Conservation (phyloP, 2,888 invertebrate species). For the Leptinotarsa haldemani region DNA sequence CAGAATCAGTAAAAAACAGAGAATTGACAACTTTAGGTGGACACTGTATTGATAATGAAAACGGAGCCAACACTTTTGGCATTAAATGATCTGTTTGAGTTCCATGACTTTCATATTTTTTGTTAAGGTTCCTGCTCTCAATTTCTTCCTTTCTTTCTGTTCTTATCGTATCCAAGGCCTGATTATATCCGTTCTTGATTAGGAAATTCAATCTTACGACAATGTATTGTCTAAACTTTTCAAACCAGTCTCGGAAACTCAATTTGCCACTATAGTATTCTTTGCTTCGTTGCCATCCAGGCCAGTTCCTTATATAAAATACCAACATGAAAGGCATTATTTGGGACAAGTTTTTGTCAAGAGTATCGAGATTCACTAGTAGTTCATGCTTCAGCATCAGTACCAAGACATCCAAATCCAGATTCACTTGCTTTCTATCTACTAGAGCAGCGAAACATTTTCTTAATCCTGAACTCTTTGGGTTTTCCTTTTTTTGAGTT, state of each 20-base stretch:
- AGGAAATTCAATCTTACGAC: conserved; percentile 45
- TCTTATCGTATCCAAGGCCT: background rate
- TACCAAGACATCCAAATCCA: conserved; percentile 48
- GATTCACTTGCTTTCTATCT: conserved; percentile 51
- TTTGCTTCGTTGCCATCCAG: conserved; percentile 52
- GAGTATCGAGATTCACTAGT: conserved; percentile 40
- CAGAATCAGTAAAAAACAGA: conserved; percentile 46
- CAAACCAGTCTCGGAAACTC: conserved; percentile 49
- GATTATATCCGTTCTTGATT: conserved; percentile 44
- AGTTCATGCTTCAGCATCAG: conserved; percentile 51
- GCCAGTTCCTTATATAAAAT: conserved; percentile 52
- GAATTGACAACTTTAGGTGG: conserved; percentile 44
- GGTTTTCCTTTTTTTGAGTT: conserved; percentile 7
- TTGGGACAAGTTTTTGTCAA: conserved; percentile 41
- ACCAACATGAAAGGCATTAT: conserved; percentile 49
- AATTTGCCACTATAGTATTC: conserved; percentile 52
- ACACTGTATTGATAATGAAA: conserved; percentile 44
- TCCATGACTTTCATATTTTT: conserved; percentile 3
- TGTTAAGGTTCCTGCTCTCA: background rate
- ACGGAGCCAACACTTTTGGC: conserved; percentile 46
- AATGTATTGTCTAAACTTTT: conserved; percentile 50
- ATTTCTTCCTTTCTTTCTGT: background rate
- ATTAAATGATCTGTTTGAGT: conserved; percentile 47
- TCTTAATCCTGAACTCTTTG: conserved; percentile 43
- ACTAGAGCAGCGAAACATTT: conserved; percentile 52